Conservation (phyloP, 2,797 vertebrate species). For the Gallinago stenura region DNA sequence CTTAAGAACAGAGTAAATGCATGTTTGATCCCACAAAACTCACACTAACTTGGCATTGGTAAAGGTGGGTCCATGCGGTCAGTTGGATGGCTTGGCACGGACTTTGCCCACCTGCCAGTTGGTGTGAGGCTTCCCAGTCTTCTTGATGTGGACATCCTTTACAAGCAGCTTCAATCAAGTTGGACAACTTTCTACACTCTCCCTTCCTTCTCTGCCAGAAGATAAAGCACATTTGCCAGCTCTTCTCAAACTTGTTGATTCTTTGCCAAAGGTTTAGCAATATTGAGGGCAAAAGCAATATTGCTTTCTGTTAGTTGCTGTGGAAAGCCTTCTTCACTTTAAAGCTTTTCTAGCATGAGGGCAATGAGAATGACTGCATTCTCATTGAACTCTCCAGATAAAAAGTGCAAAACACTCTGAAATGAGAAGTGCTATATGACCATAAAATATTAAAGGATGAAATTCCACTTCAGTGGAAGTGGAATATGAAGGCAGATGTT, state of each 20-base stretch:
- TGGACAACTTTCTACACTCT: background rate
- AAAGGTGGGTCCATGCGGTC: background rate
- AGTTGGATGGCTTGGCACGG: background rate
- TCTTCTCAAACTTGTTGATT: background rate
- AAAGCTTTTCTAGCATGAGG: background rate
- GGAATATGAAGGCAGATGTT: background rate
- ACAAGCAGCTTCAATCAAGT: background rate
- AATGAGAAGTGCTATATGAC: background rate
- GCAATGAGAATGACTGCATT: background rate
- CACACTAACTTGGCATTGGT: background rate
- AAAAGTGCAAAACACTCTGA: background rate
- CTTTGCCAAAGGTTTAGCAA: background rate
- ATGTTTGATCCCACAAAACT: background rate
- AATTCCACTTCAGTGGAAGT: background rate
- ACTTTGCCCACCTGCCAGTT: background rate
- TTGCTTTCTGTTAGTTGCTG: background rate
- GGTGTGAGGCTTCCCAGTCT: background rate
- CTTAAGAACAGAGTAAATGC: background rate
- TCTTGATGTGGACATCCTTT: background rate
- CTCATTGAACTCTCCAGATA: background rate
- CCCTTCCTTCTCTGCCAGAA: background rate
- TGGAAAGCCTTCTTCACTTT: constrained; percentile 3
- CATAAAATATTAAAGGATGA: background rate
- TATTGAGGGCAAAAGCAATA: background rate
- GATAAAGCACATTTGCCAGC: background rate